These are phyloP conservation scores for Orthochromis malagaraziensis DNA, from an alignment of 2,113 vertebrate species.

Conservation along the genomic window DNA sequence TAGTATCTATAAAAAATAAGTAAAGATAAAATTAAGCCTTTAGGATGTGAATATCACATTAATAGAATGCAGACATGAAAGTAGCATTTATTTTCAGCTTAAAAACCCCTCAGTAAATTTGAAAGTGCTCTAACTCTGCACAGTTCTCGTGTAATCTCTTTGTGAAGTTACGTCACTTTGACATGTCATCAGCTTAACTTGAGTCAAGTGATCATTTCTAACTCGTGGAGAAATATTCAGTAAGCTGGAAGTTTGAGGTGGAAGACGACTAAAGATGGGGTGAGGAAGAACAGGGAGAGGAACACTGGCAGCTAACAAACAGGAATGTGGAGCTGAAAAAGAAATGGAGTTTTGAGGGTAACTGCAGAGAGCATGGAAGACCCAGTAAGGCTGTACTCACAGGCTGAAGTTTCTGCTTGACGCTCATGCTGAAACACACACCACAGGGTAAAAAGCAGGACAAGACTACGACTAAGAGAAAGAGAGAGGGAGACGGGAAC, in stretches of 20 bases:
- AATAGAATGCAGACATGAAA: accelerated
- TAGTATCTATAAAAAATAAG: not conserved
- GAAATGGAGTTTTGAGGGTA: not conserved
- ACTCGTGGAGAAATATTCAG: not conserved
- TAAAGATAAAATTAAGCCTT: not conserved
- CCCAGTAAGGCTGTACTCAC: conserved; percentile 56
- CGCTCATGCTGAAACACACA: conserved; percentile 67
- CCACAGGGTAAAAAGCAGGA: conserved; percentile 30
- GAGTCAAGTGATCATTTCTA: not conserved
- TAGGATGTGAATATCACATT: accelerated
- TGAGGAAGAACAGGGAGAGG: not conserved
- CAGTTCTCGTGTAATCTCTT: not conserved
- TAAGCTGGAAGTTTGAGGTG: not conserved
- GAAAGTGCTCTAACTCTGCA: not conserved
- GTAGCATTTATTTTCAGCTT: not conserved
- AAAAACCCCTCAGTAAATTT: not conserved
- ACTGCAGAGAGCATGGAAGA: not conserved
- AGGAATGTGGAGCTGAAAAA: not conserved
- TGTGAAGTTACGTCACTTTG: not conserved
- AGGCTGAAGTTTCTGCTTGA: conserved; percentile 69
- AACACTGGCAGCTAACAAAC: not conserved
- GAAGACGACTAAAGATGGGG: not conserved
- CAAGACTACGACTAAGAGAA: conserved; percentile 4
- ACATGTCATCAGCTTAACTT: not conserved
- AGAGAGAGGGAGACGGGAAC: not conserved